These are phyloP conservation scores for Peromyscus polionotus DNA, from an alignment of 2,113 vertebrate genomes.

Conservation along the genomic window DNA sequence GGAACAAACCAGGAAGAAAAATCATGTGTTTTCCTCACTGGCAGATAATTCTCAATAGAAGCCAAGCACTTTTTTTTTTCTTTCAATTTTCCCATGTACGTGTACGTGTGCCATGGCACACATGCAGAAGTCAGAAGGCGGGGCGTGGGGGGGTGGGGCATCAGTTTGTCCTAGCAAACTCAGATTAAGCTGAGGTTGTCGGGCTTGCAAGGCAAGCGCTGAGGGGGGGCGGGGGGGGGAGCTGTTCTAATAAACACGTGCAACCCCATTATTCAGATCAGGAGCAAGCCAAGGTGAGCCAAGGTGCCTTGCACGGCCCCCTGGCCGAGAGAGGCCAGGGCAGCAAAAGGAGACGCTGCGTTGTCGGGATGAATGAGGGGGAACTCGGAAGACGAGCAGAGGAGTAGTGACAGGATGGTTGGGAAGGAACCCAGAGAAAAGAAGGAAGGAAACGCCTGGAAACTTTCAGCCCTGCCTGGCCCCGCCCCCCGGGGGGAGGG, in stretches of 20 bases:
- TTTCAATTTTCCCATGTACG: background rate
- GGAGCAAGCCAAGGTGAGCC: background rate
- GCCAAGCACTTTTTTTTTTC: conserved; percentile 4
- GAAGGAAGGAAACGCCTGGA: background rate
- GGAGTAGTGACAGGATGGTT: background rate
- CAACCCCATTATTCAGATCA: background rate
- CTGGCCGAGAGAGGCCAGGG: background rate
- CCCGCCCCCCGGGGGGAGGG: no score
- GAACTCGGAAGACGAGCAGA: background rate
- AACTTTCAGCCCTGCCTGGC: background rate
- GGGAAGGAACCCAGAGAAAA: background rate
- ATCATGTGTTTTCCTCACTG: background rate
- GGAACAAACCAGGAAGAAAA: background rate
- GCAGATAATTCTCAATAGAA: conserved; percentile 32
- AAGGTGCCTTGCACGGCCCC: background rate
- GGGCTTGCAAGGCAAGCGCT: background rate
- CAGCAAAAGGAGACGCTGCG: background rate
- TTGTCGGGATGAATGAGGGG: background rate
- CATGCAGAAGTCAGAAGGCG: background rate
- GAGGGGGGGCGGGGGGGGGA: background rate
- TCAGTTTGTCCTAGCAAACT: background rate
- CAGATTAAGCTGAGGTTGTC: background rate
- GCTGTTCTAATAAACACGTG: conserved; percentile 19
- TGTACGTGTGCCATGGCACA: background rate
- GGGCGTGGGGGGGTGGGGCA: no score